These are phyloP conservation scores for Rhizoglyphus robini DNA, from an alignment of 1,140 invertebrate genomes.

Conservation along the genomic window DNA sequence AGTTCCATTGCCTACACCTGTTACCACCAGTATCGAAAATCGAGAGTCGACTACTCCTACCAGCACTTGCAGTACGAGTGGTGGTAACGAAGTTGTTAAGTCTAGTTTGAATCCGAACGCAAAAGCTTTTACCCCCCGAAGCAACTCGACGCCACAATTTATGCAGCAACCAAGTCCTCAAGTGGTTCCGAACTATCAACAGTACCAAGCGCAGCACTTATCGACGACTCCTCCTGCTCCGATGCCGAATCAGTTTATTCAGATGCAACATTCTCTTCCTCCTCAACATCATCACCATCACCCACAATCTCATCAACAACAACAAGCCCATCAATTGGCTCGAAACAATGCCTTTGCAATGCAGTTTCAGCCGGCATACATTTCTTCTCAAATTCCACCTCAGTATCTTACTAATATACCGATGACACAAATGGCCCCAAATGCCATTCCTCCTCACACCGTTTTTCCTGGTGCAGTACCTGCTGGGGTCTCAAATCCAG, in stretches of 20 bases:
- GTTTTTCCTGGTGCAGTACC: not conserved
- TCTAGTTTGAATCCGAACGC: conserved; percentile 72
- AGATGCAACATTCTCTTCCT: not conserved
- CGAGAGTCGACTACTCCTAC: no score
- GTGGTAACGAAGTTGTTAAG: no score
- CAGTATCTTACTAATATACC: not conserved
- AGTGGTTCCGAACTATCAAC: not conserved
- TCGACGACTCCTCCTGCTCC: not conserved
- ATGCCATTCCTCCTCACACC: not conserved
- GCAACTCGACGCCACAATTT: conserved; percentile 37
- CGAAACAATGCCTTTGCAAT: not conserved
- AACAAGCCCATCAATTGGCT: not conserved
- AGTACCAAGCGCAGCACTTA: not conserved
- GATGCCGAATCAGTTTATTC: not conserved
- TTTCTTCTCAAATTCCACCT: not conserved
- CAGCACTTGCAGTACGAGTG: no score
- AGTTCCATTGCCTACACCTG: no score
- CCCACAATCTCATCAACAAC: not conserved
- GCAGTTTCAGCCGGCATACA: not conserved
- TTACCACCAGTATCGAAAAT: no score
- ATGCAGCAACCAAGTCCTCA: conserved; percentile 12
- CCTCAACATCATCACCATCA: conserved; percentile 11
- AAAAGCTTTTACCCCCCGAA: conserved; percentile 69
- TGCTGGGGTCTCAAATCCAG: not conserved
- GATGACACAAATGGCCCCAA: not conserved